Conservation (phyloP, 1,140 invertebrate genomes). For the Cherax destructor region DNA sequence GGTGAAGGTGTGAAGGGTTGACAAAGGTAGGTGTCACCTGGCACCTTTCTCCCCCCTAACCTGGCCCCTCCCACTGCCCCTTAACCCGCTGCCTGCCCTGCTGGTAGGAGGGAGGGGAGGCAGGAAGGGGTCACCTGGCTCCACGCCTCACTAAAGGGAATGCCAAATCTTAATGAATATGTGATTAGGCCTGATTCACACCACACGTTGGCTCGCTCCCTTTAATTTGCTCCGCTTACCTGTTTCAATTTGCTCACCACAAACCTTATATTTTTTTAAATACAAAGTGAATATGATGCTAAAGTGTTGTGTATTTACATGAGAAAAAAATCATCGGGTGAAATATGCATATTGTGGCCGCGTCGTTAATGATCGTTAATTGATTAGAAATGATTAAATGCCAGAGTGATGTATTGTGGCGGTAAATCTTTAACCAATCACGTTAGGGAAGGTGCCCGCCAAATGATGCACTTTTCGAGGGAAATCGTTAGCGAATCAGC, state of each 20-base stretch:
- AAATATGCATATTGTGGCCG: background rate
- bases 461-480: background rate
- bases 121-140: too few species aligned
- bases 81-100: too few species aligned
- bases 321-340: background rate
- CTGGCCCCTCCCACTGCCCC: background rate
- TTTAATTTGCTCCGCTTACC: conserved; percentile 28
- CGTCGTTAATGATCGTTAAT: background rate
- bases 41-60: background rate
- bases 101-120: too few species aligned
- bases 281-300: too few species aligned
- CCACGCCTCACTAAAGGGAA: conserved; percentile 15
- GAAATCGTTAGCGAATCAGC: too few species aligned
- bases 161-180: conserved; percentile 41
- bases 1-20: too few species aligned
- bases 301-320: too few species aligned
- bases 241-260: conserved; percentile 15
- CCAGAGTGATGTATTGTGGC: too few species aligned
- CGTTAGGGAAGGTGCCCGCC: too few species aligned
- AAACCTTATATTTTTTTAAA: too few species aligned
- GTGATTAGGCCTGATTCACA: conserved; percentile 39
- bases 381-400: background rate
- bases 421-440: too few species aligned
- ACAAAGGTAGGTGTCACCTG: too few species aligned
- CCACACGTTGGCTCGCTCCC: background rate